Evolutionary conservation across 2,888 invertebrate genomes (phyloP).

Genomic region (Chesias legatella): DNA sequence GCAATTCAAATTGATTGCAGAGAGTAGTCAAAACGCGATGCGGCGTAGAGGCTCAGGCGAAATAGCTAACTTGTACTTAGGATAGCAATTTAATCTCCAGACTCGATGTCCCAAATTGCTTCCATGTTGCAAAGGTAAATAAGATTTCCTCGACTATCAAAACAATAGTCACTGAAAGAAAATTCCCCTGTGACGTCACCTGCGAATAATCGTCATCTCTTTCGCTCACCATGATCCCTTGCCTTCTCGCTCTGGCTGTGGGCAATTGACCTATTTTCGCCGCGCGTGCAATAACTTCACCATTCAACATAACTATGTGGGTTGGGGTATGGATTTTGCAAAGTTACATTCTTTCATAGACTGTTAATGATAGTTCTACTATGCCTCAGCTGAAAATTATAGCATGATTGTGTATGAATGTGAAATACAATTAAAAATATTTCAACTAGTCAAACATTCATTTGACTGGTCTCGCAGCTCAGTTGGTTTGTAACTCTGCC

Average conservation of each 20-base stretch:
- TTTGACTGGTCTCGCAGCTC: too few species aligned
- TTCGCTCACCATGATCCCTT: slow-evolving; percentile 47
- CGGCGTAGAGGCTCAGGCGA: too few species aligned
- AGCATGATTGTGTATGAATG: too few species aligned
- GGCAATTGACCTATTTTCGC: slow-evolving; percentile 79
- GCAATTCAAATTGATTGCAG: too few species aligned
- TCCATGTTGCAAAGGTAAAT: slow-evolving; percentile 23
- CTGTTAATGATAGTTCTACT: too few species aligned
- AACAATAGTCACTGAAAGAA: slow-evolving; percentile 65
- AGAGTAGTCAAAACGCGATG: too few species aligned
- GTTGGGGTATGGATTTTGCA: slow-evolving; percentile 55
- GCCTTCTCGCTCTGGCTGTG: slow-evolving; percentile 56
- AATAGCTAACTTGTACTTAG: too few species aligned
- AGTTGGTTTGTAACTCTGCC: too few species aligned
- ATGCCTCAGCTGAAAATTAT: too few species aligned
- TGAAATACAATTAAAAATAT: too few species aligned
- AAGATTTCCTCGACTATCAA: slow-evolving; percentile 38
- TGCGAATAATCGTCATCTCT: slow-evolving; percentile 65
- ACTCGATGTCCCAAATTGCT: background rate
- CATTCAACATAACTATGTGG: slow-evolving; percentile 41
- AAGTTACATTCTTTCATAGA: slow-evolving; percentile 53
- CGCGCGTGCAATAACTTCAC: slow-evolving; percentile 72
- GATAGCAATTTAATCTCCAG: background rate
- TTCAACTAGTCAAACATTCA: too few species aligned
- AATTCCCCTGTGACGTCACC: slow-evolving; percentile 72